A percentile compares a stretch with the other conserved stretches of the same genome.
phyloP scores from a whole-genome alignment of 2,113 vertebrate genomes.

The Myotis lucifugus region DNA sequence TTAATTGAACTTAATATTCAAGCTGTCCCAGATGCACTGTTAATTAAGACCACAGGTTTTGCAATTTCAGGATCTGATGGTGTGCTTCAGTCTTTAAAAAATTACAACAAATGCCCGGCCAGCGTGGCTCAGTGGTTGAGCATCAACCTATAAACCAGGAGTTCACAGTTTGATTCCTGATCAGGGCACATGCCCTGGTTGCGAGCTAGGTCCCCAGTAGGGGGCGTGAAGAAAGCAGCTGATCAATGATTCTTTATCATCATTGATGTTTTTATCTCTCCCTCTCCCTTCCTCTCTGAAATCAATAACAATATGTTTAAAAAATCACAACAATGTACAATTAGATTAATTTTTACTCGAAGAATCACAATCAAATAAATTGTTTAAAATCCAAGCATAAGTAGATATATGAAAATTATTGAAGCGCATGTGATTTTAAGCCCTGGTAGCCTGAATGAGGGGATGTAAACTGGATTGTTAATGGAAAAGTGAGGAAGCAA shows the following conservation, averaged over 20 bases:
- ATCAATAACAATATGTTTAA: background rate
- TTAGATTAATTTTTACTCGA: background rate
- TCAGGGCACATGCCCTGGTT: too few species aligned
- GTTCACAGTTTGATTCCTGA: too few species aligned
- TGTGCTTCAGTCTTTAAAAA: background rate
- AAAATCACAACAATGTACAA: background rate
- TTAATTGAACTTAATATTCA: slow-evolving; percentile 72
- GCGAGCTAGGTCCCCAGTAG: too few species aligned
- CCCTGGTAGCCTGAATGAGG: background rate
- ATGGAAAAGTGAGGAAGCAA: background rate
- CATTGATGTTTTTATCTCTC: too few species aligned
- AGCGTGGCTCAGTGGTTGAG: too few species aligned
- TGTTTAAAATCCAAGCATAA: background rate
- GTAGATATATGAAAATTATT: background rate
- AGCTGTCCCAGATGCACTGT: slow-evolving; percentile 12
- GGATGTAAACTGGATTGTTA: background rate
- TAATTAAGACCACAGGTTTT: slow-evolving; percentile 36
- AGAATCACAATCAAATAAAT: background rate
- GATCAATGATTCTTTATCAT: too few species aligned
- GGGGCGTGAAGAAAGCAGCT: too few species aligned
- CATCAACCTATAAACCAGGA: too few species aligned
- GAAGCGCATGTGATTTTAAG: background rate
- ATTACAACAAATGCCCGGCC: background rate
- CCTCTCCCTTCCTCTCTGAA: too few species aligned
- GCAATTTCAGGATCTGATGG: background rate